Conservation (phyloP, 2,113 vertebrate species). For the Mus pahari region DNA sequence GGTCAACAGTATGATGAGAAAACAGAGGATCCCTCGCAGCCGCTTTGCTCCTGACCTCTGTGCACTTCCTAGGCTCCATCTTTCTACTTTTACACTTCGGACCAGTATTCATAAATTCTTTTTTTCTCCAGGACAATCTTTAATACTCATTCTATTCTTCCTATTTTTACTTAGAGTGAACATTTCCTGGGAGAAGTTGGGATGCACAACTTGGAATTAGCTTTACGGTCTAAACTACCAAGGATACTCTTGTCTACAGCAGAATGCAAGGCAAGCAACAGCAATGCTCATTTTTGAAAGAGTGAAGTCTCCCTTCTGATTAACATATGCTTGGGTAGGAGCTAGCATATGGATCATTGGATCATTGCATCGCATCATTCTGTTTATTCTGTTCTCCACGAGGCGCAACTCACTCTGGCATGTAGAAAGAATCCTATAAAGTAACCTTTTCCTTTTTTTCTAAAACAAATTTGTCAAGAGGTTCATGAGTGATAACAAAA, state of each 20-base stretch:
- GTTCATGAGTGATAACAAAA: not conserved
- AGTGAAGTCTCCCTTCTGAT: not conserved
- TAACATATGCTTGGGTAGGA: not conserved
- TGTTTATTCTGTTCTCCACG: not conserved
- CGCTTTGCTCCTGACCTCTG: not conserved
- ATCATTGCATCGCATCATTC: not conserved
- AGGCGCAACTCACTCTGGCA: not conserved
- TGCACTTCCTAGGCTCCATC: not conserved
- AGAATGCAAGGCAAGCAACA: not conserved
- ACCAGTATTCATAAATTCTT: not conserved
- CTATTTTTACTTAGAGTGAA: not conserved
- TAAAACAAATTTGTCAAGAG: slow-evolving; percentile 11
- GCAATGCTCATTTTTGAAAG: not conserved
- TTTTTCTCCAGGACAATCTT: not conserved
- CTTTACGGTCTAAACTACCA: not conserved
- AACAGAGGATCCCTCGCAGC: rapidly evolving
- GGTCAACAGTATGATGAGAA: not conserved
- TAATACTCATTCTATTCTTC: not conserved
- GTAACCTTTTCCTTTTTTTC: not conserved
- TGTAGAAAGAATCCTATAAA: slow-evolving; percentile 35
- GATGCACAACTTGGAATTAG: not conserved
- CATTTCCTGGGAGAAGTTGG: not conserved
- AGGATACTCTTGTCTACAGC: not conserved
- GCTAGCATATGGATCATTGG: too few relatives aligned
- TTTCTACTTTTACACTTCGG: not conserved